Conservation (phyloP, 2,113 vertebrate genomes). For the Aphyosemion australe region DNA sequence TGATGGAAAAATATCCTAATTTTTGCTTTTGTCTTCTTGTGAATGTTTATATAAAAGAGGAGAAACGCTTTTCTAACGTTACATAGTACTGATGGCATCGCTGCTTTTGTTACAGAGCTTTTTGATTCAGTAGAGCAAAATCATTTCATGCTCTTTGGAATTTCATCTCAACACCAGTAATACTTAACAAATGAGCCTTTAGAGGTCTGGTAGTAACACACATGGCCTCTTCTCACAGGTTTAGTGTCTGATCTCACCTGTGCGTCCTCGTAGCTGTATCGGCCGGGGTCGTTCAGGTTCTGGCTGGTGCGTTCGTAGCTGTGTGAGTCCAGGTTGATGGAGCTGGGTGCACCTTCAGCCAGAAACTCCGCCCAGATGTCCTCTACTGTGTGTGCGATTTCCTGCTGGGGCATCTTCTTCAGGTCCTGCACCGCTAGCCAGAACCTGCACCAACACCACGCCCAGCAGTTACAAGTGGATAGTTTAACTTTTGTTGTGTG, state of each 20-base stretch:
- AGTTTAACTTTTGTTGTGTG: background rate
- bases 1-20: too few relatives aligned
- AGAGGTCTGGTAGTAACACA: too few relatives aligned
- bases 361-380: slow-evolving; percentile 97
- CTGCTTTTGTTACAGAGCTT: too few relatives aligned
- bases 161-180: too few relatives aligned
- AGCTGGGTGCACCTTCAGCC: slow-evolving; percentile 93
- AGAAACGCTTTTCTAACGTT: too few relatives aligned
- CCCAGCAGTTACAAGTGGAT: background rate
- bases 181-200: too few relatives aligned
- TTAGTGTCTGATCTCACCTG: slow-evolving; percentile 79
- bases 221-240: background rate
- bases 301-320: slow-evolving; percentile 96
- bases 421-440: slow-evolving; percentile 95
- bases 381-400: slow-evolving; percentile 87
- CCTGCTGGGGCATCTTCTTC: slow-evolving; percentile 90
- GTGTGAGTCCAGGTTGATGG: slow-evolving; percentile 97
- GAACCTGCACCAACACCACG: slow-evolving; percentile 78
- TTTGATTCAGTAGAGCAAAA: too few relatives aligned
- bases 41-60: too few relatives aligned
- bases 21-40: too few relatives aligned
- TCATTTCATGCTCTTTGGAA: too few relatives aligned
- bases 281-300: slow-evolving; percentile 92
- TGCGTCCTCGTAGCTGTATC: slow-evolving; percentile 95
- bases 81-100: too few relatives aligned